A percentile compares a stretch with the other conserved stretches of the same genome.
These are phyloP conservation scores for Cyanistes caeruleus DNA, from an alignment of 2,113 vertebrate genomes.

Conservation along the genomic window DNA sequence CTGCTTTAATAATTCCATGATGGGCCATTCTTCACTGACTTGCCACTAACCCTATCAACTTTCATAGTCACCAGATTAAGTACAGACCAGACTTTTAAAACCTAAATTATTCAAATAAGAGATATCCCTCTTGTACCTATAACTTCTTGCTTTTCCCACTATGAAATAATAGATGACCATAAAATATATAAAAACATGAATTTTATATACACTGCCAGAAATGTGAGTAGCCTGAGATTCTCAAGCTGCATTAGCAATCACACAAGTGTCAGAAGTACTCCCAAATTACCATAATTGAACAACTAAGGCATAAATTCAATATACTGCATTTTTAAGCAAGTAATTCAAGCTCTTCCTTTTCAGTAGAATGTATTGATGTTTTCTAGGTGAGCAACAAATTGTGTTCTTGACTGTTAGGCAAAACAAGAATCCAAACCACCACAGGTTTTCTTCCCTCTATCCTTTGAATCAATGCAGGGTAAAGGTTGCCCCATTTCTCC, in stretches of 20 bases:
- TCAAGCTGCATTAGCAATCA: background rate
- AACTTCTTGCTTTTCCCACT: background rate
- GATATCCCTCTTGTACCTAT: background rate
- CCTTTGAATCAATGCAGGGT: background rate
- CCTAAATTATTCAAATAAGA: conserved; percentile 1
- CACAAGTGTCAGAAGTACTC: background rate
- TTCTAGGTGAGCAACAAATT: background rate
- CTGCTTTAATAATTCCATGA: conserved; percentile 69
- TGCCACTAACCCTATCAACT: conserved; percentile 40
- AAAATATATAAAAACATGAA: background rate
- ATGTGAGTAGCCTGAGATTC: background rate
- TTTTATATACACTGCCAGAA: background rate
- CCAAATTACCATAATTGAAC: conserved; percentile 42
- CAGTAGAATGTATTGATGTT: background rate
- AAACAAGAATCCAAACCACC: background rate
- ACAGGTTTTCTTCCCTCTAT: background rate
- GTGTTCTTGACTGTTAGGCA: background rate
- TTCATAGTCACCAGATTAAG: background rate
- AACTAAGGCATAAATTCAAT: conserved; percentile 21
- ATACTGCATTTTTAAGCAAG: conserved; percentile 19
- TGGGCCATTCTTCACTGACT: conserved; percentile 55
- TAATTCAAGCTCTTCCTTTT: background rate
- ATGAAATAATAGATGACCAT: background rate
- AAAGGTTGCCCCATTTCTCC: background rate
- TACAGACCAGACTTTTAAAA: conserved; percentile 10